Conservation (phyloP, 2,113 vertebrate genomes). For the Eolophus roseicapilla region DNA sequence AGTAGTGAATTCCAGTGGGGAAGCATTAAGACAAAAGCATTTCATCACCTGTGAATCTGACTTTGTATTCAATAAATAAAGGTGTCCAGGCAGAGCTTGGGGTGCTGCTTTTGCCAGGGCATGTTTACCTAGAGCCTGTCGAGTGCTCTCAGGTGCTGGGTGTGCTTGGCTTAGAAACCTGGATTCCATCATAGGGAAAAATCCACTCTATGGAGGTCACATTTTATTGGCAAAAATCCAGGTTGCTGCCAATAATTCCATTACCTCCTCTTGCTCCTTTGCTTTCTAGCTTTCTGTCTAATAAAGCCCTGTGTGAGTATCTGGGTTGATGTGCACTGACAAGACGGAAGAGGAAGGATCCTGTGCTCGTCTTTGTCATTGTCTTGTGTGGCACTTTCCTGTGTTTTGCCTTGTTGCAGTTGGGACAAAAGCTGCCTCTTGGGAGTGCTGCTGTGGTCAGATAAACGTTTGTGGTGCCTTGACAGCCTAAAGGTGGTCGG, state of each 20-base stretch:
- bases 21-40: slow-evolving; percentile 27
- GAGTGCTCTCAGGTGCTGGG: background rate
- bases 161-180: background rate
- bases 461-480: background rate
- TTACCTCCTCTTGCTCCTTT: background rate
- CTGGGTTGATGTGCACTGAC: background rate
- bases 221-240: background rate
- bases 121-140: rapidly evolving
- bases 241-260: background rate
- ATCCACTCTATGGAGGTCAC: background rate
- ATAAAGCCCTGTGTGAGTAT: background rate
- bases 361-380: background rate
- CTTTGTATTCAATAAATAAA: background rate
- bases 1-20: slow-evolving; percentile 7
- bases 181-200: background rate
- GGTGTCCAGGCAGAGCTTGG: background rate
- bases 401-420: background rate
- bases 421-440: background rate
- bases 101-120: background rate
- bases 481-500: background rate
- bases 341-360: background rate
- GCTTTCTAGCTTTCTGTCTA: background rate
- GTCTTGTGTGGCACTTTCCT: background rate
- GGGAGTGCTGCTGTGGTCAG: background rate
- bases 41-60: slow-evolving; percentile 15